Evolutionary conservation across 2,113 vertebrate species (phyloP), one percentile per base, ranked within the genome.

Genomic region (Gasterosteus nipponicus): DNA sequence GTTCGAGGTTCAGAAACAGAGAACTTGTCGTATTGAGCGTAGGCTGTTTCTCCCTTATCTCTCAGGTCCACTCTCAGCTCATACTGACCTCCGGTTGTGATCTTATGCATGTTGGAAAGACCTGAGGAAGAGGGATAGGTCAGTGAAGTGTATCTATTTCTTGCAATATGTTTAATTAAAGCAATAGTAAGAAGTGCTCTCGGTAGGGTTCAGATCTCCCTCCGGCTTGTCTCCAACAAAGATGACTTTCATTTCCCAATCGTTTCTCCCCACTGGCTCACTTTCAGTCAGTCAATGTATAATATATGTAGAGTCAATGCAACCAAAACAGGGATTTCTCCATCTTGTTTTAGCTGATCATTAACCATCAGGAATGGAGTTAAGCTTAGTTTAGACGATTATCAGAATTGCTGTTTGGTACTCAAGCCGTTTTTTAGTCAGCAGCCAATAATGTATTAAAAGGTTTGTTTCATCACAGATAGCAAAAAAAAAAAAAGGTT

Each of bases 21-120:
- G 89, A 99, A 99, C 86, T 84, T 96, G 56, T 98, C 95, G 0
- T 99, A 99, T 75, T 97, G 94, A 0, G 98, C 98, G 0, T 94
- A 96, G 14, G 96, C 97, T 0, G 92, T 85, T 77, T 97, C 95
- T 3, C 93, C 96, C 1, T 92, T 95, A 77, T 99, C 98, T 53
- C 79, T 86, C 69, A 99, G 94, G 82, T 99, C 98, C 42, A 99
- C 97, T 0, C 98, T 94, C 78, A 99, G 93, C 90, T 99, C 97
- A 0, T 99, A 99, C 79, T 96, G 96, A 5, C 96, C 95, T 42
- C 95, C 94, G 12, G 97, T 93, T 9, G 97, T 98, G 90, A 99
- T 97, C 91, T 96, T 98, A 91, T 96, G 96, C 44, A 99, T 92
- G 87, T 96, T 98, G 51, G 96, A 95, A 82, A 99, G 94, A 74